Base-by-base conservation (phyloP, 2,797 vertebrate species). In the Apogon hyalosoma region DNA sequence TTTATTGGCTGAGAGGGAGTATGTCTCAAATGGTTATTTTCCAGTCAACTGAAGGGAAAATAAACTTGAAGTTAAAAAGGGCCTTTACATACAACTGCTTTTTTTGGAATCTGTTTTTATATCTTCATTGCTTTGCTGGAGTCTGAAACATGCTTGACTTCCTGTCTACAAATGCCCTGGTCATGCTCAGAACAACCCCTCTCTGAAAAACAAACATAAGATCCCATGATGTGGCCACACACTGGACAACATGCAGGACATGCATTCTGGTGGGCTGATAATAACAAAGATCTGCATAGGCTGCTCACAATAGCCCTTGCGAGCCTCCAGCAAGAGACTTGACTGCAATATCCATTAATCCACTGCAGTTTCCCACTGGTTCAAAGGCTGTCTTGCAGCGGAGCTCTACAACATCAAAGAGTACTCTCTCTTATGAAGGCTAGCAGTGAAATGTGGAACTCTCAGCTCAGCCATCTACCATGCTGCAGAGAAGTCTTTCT, bases 331-430 rank as follows among this genome's bases (percentile, higher is more conserved):
- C 84, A 83, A 86, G 79, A 82, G 77, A 82, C 84, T 80, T 70
- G 67, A 86, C 84, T 85, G 80, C 83, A 86, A 77, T 82, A 84
- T 81, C 87, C 85, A 90, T 83, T 88, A 87, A 91, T 87, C 87
- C 85, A 83, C 80, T 56, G 87, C 80, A 80, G 88, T 78, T 87
- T 89, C 87, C 86, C 83, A 78, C 82, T 83, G 85, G 83, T 90
- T 89, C 88, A 88, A 87, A 90, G 86, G 75, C 84, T 84, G 88
- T 84, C 84, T 87, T 77, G 85, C 85, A 82, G 87, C 79, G 1
- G 71, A 84, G 81, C 82, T 85, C 77, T 69, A 36, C 76, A 85
- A 88, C 88, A 88, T 91, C 87, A 87, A 91, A 91, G 86, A 59
- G 79, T 11, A 24, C n/a, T n/a, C 75, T 83, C 72, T 78, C 76